A percentile compares a stretch with the other conserved stretches of the same genome.
Evolutionary conservation across 2,888 invertebrate species (phyloP).

Genomic region (Auanema freiburgensis): DNA sequence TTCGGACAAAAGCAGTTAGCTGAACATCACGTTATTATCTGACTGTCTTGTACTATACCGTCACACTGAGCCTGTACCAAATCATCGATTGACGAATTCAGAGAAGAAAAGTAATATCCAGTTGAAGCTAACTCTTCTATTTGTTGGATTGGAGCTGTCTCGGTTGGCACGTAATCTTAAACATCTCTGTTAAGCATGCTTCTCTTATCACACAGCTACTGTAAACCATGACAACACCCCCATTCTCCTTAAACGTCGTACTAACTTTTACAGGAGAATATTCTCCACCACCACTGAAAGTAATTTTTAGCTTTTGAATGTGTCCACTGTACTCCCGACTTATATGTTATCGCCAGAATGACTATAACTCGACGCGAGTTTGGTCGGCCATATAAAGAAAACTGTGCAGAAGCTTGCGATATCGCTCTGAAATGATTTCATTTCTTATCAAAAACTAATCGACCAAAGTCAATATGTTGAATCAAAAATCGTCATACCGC

Average conservation of each 20-base stretch:
- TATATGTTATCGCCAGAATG: not conserved
- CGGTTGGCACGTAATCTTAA: not conserved
- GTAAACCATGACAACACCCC: not conserved
- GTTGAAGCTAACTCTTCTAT: not conserved
- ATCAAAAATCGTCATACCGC: too few species aligned
- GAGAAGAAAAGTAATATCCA: not conserved
- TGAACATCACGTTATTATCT: not conserved
- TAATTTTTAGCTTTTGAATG: not conserved
- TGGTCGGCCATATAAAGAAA: not conserved
- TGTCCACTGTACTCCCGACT: not conserved
- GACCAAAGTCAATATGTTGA: too few species aligned
- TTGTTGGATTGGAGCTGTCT: not conserved
- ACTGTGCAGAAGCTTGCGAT: not conserved
- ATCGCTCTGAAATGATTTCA: slow-evolving; percentile 1
- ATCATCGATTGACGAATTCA: not conserved
- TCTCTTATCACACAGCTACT: not conserved
- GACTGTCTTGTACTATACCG: not conserved
- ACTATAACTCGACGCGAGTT: not conserved
- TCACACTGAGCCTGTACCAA: not conserved
- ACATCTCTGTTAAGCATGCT: too few species aligned
- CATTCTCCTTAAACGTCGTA: not conserved
- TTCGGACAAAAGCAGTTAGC: slow-evolving; percentile 2
- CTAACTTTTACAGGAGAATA: not conserved
- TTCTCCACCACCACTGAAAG: not conserved
- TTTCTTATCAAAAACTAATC: too few species aligned